Conservation (phyloP, 2,888 invertebrate species). For the Petrolisthes cinctipes region DNA sequence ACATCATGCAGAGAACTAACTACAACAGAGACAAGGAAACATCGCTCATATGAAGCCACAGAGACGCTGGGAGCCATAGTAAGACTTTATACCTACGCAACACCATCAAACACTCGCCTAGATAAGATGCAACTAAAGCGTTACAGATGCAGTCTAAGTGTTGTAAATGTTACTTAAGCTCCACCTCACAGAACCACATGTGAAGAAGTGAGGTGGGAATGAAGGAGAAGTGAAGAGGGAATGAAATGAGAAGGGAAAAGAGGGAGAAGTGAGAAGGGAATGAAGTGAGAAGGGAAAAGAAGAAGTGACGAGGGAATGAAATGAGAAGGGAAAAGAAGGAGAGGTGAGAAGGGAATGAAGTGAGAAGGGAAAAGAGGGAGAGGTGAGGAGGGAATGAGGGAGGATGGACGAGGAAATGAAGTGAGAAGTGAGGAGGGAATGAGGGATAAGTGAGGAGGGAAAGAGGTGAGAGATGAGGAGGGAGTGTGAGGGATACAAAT, state of each 20-base stretch:
- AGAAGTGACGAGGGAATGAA: background rate
- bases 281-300: background rate
- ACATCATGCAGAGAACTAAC: conserved; percentile 12
- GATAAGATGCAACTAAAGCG: too few species aligned
- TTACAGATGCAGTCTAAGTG: too few species aligned
- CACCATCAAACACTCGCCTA: too few species aligned
- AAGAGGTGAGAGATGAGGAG: background rate
- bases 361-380: background rate
- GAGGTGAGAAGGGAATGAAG: background rate
- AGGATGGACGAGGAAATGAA: background rate
- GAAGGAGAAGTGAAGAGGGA: background rate
- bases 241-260: background rate
- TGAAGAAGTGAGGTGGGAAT: background rate
- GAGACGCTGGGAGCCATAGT: too few species aligned
- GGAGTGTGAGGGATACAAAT: background rate
- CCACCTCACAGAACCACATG: background rate
- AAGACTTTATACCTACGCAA: too few species aligned
- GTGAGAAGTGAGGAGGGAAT: background rate
- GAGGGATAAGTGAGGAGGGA: background rate
- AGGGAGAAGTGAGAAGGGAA: background rate
- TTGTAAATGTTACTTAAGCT: too few species aligned
- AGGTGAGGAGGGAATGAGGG: background rate
- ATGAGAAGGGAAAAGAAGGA: background rate
- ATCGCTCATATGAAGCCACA: background rate
- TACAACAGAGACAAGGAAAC: background rate